Percentiles rank a stretch among this genome's conserved stretches.
Evolutionary conservation across 2,888 invertebrate species (phyloP).

Genomic region (Sesia apiformis): DNA sequence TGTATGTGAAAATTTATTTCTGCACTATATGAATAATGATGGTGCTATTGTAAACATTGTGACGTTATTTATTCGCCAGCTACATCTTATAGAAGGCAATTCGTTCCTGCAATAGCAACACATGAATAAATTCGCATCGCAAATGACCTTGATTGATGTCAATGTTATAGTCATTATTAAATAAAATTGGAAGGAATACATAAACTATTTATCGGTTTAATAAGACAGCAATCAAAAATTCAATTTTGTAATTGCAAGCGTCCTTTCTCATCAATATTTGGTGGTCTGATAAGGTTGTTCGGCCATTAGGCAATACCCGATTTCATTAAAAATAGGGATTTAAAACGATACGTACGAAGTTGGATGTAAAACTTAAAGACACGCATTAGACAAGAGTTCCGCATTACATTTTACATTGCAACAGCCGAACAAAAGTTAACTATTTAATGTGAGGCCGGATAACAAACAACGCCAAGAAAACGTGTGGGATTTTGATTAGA

Average conservation of each 20-base stretch:
- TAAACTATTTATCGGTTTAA: too few relatives aligned
- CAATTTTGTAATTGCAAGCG: too few relatives aligned
- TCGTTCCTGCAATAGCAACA: conserved; percentile 15
- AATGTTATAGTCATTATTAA: too few relatives aligned
- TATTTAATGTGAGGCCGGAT: conserved; percentile 58
- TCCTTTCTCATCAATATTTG: too few relatives aligned
- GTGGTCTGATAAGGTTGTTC: conserved; percentile 29
- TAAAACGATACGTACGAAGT: conserved; percentile 39
- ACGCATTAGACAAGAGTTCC: conserved; percentile 32
- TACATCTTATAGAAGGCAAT: conserved; percentile 36
- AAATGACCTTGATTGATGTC: too few relatives aligned
- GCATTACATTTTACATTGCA: conserved; percentile 58
- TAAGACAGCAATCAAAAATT: too few relatives aligned
- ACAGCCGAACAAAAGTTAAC: conserved; percentile 39
- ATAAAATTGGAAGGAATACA: too few relatives aligned
- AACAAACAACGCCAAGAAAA: conserved; percentile 71
- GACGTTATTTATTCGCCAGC: conserved; percentile 29
- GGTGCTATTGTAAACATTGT: conserved; percentile 50
- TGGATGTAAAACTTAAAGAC: conserved; percentile 37
- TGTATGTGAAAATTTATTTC: conserved; percentile 32
- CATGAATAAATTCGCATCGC: conserved; percentile 11
- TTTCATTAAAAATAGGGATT: too few relatives aligned
- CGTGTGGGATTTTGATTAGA: conserved; percentile 34
- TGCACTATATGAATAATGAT: conserved; percentile 40
- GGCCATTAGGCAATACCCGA: conserved; percentile 25